Evolutionary conservation across 2,888 invertebrate genomes (phyloP), one percentile per base, ranked within the genome.

Genomic region (Leistus spinibarbis): DNA sequence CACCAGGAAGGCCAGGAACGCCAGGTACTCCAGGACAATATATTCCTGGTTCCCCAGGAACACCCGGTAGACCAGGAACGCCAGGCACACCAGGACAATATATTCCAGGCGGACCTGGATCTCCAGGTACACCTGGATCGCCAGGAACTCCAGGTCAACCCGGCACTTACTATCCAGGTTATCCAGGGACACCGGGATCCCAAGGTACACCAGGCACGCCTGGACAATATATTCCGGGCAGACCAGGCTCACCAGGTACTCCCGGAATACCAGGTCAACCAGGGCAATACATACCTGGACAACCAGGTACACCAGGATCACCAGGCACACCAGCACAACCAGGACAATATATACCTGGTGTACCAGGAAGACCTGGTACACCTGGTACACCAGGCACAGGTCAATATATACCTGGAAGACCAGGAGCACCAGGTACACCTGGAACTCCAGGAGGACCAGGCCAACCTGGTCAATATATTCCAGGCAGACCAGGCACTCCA

Each of bases 261-360:
- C 77, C 78, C 9, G 69, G 72, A 20, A 17, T 40, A 54, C 78
- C 78, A 10, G 60, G 62, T 10, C 76, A 72, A 16, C 77, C 77
- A 54, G 78, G 78, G 73, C 76, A 76, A 19, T 77, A 78, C 56
- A 56, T 17, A 77, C 76, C 67, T 74, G 75, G 71, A 27, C 40
- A n/a, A n/a, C n/a, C n/a, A n/a, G 82, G 82, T 3, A 69, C 78
- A 20, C 83, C 85, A 7, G 82, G 81, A 53, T 80, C 77, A 64
- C 80, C 84, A 40, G 82, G 82, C 1, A 62, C 76, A 9, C 80
- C 81, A 22, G 81, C 80, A n/a, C 62, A 76, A 10, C 80, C 81
- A 17, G 80, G 82, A n/a, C 1, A 69, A 72, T 13, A 81, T 79
- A 13, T 24, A 16, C 60, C 69, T 63, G 13, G 16, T 10, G 5